Base-by-base conservation (phyloP, 1,140 invertebrate genomes). In the Drosophila takahashii region DNA sequence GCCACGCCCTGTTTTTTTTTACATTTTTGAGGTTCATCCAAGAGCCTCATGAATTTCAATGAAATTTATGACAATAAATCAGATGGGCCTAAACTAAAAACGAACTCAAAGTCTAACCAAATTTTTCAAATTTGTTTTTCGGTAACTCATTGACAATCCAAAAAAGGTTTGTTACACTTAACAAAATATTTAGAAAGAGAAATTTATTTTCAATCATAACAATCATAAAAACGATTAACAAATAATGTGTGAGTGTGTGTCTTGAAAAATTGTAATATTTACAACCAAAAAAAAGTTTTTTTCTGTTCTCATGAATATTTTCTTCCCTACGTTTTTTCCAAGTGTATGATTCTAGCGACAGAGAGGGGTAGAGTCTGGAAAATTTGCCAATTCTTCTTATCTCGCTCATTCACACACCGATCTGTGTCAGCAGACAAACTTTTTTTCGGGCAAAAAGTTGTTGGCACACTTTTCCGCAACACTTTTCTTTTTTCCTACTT, bases 391-490 rank as follows among this genome's bases (percentile, higher is more conserved):
- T 15, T 16, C 18, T 39, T 9, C 37, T 47, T 67, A 54, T 67
- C 47, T 47, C 15, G 16, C 66, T 39, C 34, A 32, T 56, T 57
- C 18, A 32, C 51, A 57, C 41, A 27, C 6, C 41, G 60, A 45
- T 74, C 57, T 70, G 62, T 79, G 70, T 57, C 56, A 75, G 59
- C 59, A 67, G 70, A 37, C 61, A 67, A 81, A 77, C 42, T 47
- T 70, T 71, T 70, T 79, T 83, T 73, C 54, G 77, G 29, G 56
- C 76, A 32, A 34, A 77, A 81, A 87, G 50, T 83, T 79, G 65
- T 73, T 87, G 79, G 84, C 81, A 79, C 79, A 86, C 72, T 73
- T 75, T 75, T 75, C 42, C 27, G 32, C 42, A 29, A 32, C 45
- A 39, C 27, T 70, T 42, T 22, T 39, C 13, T 11, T 44, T 13